Percentiles rank a stretch among this genome's conserved stretches.
Evolutionary conservation across 2,113 vertebrate genomes (phyloP).

Genomic region (Tragulus kanchil): DNA sequence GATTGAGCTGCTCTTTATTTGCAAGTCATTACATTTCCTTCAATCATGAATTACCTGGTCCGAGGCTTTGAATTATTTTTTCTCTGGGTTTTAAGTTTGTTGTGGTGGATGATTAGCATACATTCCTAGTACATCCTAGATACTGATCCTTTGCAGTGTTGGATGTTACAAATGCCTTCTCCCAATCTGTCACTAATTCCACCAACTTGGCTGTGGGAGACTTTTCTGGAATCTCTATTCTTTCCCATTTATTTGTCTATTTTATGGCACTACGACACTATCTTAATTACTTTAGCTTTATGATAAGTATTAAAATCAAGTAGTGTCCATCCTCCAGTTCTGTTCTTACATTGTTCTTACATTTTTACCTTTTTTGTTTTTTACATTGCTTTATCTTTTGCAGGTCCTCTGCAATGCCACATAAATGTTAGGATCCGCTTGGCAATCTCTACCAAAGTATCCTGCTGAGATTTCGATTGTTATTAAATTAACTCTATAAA

Average conservation of each 20-base stretch:
- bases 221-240: neutral
- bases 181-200: neutral
- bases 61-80: neutral
- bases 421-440: conserved; percentile 6
- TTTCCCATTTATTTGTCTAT: neutral
- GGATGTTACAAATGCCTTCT: neutral
- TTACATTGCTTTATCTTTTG: neutral
- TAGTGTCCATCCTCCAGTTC: neutral
- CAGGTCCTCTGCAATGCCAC: neutral
- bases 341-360: neutral
- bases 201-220: neutral
- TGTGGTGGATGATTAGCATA: neutral
- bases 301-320: neutral
- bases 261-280: neutral
- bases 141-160: neutral
- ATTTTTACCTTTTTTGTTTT: neutral
- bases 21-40: neutral
- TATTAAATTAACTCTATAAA: neutral
- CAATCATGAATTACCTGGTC: neutral
- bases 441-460: conserved; percentile 8
- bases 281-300: neutral
- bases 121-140: neutral
- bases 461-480: neutral
- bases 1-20: neutral
- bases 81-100: neutral